Conservation (phyloP, 2,888 invertebrate species). For the Orthosia incerta region DNA sequence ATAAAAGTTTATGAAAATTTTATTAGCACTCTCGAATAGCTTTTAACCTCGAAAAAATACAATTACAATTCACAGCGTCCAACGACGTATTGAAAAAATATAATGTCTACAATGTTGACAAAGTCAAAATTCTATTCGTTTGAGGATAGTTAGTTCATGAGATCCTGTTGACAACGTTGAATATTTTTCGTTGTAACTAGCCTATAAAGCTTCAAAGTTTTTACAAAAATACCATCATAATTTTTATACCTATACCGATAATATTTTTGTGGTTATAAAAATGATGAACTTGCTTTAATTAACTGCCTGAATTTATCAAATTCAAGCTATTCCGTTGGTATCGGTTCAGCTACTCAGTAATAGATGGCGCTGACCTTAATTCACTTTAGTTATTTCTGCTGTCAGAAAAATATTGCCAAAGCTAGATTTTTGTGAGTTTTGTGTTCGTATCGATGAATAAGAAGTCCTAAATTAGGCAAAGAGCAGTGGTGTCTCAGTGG, state of each 20-base stretch:
- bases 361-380: conserved; percentile 26
- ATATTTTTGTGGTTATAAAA: not conserved
- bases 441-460: too few relatives aligned
- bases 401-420: not conserved
- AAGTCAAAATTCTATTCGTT: conserved; percentile 21
- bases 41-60: conserved; percentile 67
- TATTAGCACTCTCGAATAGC: conserved; percentile 66
- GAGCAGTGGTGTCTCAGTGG: too few relatives aligned
- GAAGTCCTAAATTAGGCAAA: too few relatives aligned
- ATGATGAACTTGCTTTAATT: not conserved
- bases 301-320: not conserved
- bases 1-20: conserved; percentile 76
- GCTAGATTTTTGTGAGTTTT: too few relatives aligned
- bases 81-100: conserved; percentile 7
- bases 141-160: not conserved
- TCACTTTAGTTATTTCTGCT: not conserved
- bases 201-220: not conserved
- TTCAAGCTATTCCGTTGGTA: not conserved
- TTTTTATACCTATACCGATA: too few relatives aligned
- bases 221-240: not conserved
- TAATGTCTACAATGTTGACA: conserved; percentile 30
- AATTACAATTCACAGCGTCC: conserved; percentile 57
- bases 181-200: not conserved
- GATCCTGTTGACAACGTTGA: not conserved
- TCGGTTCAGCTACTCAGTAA: not conserved